phyloP scores from a whole-genome alignment of 2,797 vertebrate genomes.

The Clamator glandarius region DNA sequence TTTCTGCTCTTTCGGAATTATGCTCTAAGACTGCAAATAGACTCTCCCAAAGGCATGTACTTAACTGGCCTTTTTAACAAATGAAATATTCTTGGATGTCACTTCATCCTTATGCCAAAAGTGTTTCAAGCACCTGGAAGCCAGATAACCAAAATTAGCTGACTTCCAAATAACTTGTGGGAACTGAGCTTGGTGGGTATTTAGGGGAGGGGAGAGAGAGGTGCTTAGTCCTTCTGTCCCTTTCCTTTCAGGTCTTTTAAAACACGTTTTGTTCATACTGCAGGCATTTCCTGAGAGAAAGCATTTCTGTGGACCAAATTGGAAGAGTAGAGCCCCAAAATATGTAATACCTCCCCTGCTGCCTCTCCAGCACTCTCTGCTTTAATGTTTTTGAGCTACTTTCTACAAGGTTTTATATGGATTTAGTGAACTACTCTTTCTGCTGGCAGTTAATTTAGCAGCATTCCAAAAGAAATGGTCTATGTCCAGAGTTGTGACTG shows the following conservation, averaged over 20 bases:
- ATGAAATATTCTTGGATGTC: neutral
- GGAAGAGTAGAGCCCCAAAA: neutral
- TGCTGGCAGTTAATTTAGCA: neutral
- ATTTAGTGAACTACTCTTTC: neutral
- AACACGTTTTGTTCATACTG: neutral
- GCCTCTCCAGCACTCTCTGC: neutral
- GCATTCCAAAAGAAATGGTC: neutral
- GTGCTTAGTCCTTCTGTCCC: neutral
- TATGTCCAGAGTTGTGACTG: neutral
- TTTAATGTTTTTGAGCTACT: neutral
- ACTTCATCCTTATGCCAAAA: neutral
- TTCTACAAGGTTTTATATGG: neutral
- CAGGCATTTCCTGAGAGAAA: neutral
- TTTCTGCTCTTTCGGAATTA: neutral
- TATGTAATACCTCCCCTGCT: neutral
- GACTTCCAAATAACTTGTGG: neutral
- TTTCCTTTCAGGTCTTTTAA: neutral
- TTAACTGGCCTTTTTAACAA: neutral
- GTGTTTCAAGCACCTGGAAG: slow-evolving; percentile 1
- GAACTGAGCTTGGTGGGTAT: neutral
- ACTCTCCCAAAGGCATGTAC: neutral
- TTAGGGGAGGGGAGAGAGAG: neutral
- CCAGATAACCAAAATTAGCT: neutral
- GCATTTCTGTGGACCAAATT: neutral
- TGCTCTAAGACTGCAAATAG: neutral